phyloP scores from a whole-genome alignment of 1,140 invertebrate species.

The Dreissena rostriformis region DNA sequence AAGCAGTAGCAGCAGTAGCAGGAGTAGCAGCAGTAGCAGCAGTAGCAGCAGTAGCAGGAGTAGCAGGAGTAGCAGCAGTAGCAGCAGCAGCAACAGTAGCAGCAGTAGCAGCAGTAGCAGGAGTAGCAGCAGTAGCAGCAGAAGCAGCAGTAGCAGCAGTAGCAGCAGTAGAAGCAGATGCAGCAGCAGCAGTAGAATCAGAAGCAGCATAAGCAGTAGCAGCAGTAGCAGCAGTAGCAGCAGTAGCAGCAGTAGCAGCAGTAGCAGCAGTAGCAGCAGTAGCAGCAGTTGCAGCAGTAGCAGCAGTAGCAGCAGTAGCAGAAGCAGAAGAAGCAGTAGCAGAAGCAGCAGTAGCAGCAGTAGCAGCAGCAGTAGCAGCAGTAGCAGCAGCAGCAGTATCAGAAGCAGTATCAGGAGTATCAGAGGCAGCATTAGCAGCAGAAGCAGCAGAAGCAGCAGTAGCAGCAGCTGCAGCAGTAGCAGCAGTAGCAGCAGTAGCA shows the following conservation, averaged over 20 bases:
- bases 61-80: slow-evolving; percentile 28
- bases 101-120: slow-evolving; percentile 39
- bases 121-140: slow-evolving; percentile 39
- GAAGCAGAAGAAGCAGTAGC: slow-evolving; percentile 7
- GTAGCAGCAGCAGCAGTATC: not conserved
- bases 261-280: not conserved
- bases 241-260: not conserved
- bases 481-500: slow-evolving; percentile 9
- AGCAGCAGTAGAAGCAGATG: slow-evolving; percentile 85
- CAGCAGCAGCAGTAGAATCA: slow-evolving; percentile 84
- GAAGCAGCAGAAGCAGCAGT: not conserved
- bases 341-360: not conserved
- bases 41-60: slow-evolving; percentile 12
- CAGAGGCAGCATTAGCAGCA: not conserved
- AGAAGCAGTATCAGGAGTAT: not conserved
- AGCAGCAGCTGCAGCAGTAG: not conserved
- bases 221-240: slow-evolving; percentile 30
- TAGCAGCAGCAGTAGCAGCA: too few relatives aligned
- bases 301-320: not conserved
- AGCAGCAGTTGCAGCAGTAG: not conserved
- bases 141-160: slow-evolving; percentile 58
- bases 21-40: not conserved
- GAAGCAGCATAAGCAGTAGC: slow-evolving; percentile 59
- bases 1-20: slow-evolving; percentile 4
- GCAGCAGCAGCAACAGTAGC: slow-evolving; percentile 49